Percentiles rank a stretch among this genome's conserved stretches.
These are phyloP conservation scores for Squalus acanthias DNA, from an alignment of 2,797 vertebrate species.

Conservation along the genomic window DNA sequence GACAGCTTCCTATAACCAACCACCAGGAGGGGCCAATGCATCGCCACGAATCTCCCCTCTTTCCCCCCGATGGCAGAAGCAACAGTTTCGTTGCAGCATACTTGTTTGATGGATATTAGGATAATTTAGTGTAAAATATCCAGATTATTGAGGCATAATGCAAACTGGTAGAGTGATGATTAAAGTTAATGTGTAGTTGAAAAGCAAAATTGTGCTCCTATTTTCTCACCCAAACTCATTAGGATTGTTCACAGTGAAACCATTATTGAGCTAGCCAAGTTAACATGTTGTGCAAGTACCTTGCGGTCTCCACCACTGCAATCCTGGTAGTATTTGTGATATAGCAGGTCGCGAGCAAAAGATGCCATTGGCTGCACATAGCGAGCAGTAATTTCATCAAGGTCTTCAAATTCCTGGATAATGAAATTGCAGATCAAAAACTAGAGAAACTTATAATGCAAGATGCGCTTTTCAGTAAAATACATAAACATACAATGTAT, in stretches of 20 bases:
- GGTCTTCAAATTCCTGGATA: constrained; percentile 91
- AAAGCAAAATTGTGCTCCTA: not conserved
- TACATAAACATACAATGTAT: not conserved
- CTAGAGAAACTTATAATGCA: not conserved
- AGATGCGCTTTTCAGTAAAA: not conserved
- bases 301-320: constrained; percentile 82
- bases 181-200: not conserved
- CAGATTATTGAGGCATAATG: not conserved
- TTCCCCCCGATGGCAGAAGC: not conserved
- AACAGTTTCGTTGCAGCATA: not conserved
- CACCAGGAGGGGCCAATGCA: not conserved
- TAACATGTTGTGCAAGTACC: constrained; percentile 53
- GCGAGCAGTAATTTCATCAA: constrained; percentile 96
- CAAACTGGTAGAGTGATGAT: not conserved
- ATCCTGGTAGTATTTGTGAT: constrained; percentile 96
- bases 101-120: not conserved
- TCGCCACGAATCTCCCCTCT: not conserved
- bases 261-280: too few species aligned
- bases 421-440: not conserved
- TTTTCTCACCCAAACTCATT: not conserved
- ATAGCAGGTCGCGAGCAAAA: constrained; percentile 87
- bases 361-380: constrained; percentile 98
- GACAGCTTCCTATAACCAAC: not conserved
- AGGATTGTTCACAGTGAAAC: not conserved
- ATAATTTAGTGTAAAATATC: not conserved